Percentiles rank a stretch among this genome's conserved stretches.
These are phyloP conservation scores for human DNA, from an alignment of 2,113 vertebrate species.

Conservation along the genomic window DNA sequence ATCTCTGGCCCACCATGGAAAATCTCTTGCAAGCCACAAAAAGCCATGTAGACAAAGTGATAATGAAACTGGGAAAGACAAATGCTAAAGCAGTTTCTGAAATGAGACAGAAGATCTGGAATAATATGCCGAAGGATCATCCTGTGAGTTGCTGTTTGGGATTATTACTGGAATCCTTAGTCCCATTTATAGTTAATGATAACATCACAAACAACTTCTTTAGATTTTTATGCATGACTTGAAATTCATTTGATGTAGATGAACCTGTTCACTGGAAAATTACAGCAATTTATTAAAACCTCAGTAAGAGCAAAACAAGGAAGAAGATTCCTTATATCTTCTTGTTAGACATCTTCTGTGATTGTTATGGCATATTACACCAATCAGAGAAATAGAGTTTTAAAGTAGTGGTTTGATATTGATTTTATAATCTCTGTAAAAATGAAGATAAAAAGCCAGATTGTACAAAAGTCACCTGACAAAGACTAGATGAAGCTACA, in stretches of 20 bases:
- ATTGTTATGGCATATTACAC: slow-evolving; percentile 83
- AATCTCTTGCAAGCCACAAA: slow-evolving; percentile 89
- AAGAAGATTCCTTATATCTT: slow-evolving; percentile 82
- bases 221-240: slow-evolving; percentile 85
- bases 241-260: slow-evolving; percentile 84
- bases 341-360: slow-evolving; percentile 82
- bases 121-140: slow-evolving; percentile 90
- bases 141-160: slow-evolving; percentile 87
- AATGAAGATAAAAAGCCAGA: slow-evolving; percentile 81
- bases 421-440: slow-evolving; percentile 80
- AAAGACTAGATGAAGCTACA: slow-evolving; percentile 80
- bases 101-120: slow-evolving; percentile 82
- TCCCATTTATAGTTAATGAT: slow-evolving; percentile 74
- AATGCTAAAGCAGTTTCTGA: slow-evolving; percentile 85
- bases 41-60: slow-evolving; percentile 87
- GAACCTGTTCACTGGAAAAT: slow-evolving; percentile 87
- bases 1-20: slow-evolving; percentile 94
- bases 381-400: slow-evolving; percentile 81
- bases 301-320: slow-evolving; percentile 83
- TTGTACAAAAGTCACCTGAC: slow-evolving; percentile 81
- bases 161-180: slow-evolving; percentile 75
- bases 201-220: slow-evolving; percentile 80
- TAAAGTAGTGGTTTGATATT: slow-evolving; percentile 81
- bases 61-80: slow-evolving; percentile 84
- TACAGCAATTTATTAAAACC: slow-evolving; percentile 86